Conservation (phyloP, 2,888 invertebrate genomes). For the Cryptops parisi region DNA sequence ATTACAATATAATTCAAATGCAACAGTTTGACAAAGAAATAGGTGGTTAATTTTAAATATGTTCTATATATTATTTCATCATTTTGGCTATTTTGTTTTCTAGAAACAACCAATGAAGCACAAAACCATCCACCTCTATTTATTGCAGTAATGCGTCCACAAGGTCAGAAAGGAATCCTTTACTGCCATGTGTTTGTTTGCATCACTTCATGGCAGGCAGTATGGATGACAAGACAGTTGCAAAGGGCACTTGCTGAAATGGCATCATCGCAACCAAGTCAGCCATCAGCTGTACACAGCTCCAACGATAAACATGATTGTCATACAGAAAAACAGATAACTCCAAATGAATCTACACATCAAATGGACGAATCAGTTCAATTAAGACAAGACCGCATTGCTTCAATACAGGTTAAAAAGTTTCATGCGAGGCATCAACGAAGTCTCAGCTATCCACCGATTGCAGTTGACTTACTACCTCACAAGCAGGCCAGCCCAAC, state of each 20-base stretch:
- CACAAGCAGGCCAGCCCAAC: neutral
- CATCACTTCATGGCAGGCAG: neutral
- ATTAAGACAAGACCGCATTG: too few species aligned
- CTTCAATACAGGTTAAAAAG: too few species aligned
- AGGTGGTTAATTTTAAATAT: too few species aligned
- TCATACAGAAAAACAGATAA: neutral
- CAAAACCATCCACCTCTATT: slow-evolving; percentile 60
- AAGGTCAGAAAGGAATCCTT: neutral
- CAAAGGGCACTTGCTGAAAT: neutral
- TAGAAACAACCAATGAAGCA: neutral
- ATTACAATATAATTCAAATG: too few species aligned
- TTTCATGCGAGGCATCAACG: too few species aligned
- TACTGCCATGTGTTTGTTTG: neutral
- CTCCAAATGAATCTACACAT: neutral
- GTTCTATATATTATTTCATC: too few species aligned
- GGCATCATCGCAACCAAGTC: too few species aligned
- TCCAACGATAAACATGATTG: neutral
- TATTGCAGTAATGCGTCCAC: slow-evolving; percentile 66
- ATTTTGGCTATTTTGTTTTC: too few species aligned
- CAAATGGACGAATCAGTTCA: neutral
- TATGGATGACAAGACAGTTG: neutral
- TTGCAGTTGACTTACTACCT: neutral
- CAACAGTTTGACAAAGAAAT: too few species aligned
- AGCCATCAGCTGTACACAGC: neutral
- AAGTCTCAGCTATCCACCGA: neutral